Base-by-base conservation (phyloP, 1,140 invertebrate genomes). In the Palaemon carinicauda region DNA sequence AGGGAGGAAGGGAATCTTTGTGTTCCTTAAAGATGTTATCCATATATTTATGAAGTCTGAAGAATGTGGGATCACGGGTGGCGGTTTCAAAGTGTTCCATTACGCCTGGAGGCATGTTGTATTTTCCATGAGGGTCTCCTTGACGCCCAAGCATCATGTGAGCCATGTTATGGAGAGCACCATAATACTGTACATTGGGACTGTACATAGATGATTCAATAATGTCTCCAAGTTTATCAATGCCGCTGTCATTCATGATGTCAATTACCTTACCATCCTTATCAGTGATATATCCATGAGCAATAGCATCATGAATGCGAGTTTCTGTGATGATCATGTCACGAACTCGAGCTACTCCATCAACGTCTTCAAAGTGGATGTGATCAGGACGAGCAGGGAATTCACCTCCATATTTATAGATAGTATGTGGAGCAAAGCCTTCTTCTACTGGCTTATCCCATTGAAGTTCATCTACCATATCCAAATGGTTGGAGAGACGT, bases 261-360 rank as follows among this genome's bases (percentile, higher is more conserved):
- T 85, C 74, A 19, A 89, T 86, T 33, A 80, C 33, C 17, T 69
- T 27, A 12, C 88, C 88, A 41, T 89, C 78, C 33, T 31, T 17
- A 27, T 92, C 92, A 10, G 92, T 86, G 50, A 95, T 92, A 88
- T 92, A 93, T 87, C 95, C 95, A 80, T 92, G 91, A 3, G 94
- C 92, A 73, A 95, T 94, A 86, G 94, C 94, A 60, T 94, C 92
- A 33, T 93, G 91, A 71, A 95, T 93, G 88, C 95, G 93, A 69
- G 91, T 91, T 87, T 94, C 93, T 87, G 94, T 92, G 54, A 92
- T 90, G 33, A 92, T 91, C 65, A 94, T 92, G 24, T 92, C 81
- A 19, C 91, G 87, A 17, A 92, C 84, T 51, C 82, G n/a, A 84
- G 81, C 17, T 65, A 91, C 19, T 93, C 88, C 73, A 92, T 88